phyloP scores from a whole-genome alignment of 2,113 vertebrate species.

The Triplophysa rosa region DNA sequence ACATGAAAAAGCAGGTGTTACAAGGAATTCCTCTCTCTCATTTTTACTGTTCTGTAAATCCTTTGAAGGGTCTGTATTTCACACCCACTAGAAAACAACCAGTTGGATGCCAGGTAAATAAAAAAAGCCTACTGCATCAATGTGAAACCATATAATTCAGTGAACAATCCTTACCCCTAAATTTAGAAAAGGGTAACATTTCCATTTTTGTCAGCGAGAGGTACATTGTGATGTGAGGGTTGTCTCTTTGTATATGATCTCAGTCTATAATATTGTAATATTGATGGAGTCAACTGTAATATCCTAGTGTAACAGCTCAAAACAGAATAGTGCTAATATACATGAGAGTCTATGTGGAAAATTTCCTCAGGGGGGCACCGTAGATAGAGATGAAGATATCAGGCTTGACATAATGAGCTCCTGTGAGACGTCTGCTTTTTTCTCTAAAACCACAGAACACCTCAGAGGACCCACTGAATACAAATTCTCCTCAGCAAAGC shows the following conservation, averaged over 20 bases:
- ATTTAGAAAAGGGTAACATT: slow-evolving; percentile 23
- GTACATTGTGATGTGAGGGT: slow-evolving; percentile 10
- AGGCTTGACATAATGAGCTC: slow-evolving; percentile 51
- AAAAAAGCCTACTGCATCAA: neutral
- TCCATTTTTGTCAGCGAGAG: neutral
- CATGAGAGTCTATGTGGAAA: slow-evolving; percentile 30
- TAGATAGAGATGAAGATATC: slow-evolving; percentile 54
- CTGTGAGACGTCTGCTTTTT: slow-evolving; percentile 39
- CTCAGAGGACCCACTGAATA: slow-evolving; percentile 36
- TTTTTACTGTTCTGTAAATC: slow-evolving; percentile 13
- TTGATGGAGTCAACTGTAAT: slow-evolving; percentile 35
- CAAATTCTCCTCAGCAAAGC: slow-evolving; percentile 39
- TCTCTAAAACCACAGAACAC: slow-evolving; percentile 28
- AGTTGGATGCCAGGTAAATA: neutral
- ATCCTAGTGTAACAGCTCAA: slow-evolving; percentile 33
- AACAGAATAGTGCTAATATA: slow-evolving; percentile 39
- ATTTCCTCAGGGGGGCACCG: slow-evolving; percentile 39
- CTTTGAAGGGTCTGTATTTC: slow-evolving; percentile 5
- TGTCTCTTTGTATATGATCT: slow-evolving; percentile 13
- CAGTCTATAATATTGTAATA: slow-evolving; percentile 28
- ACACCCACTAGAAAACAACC: slow-evolving; percentile 16
- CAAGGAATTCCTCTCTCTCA: neutral
- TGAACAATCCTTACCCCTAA: neutral
- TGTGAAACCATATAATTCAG: slow-evolving; percentile 16
- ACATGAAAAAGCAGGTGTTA: slow-evolving; percentile 19